Evolutionary conservation across 2,113 vertebrate genomes (phyloP).

Genomic region (Lophius piscatorius): DNA sequence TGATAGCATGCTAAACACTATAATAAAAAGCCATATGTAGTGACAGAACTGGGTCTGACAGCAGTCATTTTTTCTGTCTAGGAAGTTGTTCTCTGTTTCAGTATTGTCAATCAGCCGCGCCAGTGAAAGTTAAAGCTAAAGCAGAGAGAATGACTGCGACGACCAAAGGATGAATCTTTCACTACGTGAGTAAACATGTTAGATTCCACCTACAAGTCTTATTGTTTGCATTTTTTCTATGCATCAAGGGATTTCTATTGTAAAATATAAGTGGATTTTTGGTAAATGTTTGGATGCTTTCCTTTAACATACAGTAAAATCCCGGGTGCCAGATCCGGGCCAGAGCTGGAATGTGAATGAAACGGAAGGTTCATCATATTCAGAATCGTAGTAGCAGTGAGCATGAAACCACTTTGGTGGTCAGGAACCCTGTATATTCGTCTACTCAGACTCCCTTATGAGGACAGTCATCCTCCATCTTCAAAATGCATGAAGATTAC

Average conservation of each 20-base stretch:
- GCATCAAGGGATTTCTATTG: constrained; percentile 14
- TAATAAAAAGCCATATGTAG: constrained; percentile 39
- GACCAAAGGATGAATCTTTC: constrained; percentile 29
- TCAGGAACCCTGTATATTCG: constrained; percentile 50
- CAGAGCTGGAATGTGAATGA: constrained; percentile 52
- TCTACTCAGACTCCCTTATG: constrained; percentile 35
- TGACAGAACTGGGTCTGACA: constrained; percentile 77
- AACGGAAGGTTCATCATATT: constrained; percentile 51
- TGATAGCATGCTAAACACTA: constrained; percentile 31
- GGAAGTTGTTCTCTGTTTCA: constrained; percentile 58
- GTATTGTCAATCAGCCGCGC: constrained; percentile 71
- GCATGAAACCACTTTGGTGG: constrained; percentile 46
- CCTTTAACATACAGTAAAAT: constrained; percentile 39
- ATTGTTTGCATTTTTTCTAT: constrained; percentile 17
- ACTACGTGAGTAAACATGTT: constrained; percentile 36
- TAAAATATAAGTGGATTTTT: constrained; percentile 5
- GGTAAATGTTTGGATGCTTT: constrained; percentile 28
- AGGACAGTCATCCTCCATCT: constrained; percentile 36
- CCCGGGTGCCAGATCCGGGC: constrained; percentile 42
- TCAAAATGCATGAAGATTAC: constrained; percentile 43
- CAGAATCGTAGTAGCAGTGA: constrained; percentile 35
- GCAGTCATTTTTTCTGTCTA: constrained; percentile 41
- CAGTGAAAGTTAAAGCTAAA: constrained; percentile 44
- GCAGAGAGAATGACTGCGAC: constrained; percentile 46
- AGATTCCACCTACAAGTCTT: constrained; percentile 8